Evolutionary conservation across 2,797 vertebrate species (phyloP).

Genomic region (Orientallactaga sibirica): DNA sequence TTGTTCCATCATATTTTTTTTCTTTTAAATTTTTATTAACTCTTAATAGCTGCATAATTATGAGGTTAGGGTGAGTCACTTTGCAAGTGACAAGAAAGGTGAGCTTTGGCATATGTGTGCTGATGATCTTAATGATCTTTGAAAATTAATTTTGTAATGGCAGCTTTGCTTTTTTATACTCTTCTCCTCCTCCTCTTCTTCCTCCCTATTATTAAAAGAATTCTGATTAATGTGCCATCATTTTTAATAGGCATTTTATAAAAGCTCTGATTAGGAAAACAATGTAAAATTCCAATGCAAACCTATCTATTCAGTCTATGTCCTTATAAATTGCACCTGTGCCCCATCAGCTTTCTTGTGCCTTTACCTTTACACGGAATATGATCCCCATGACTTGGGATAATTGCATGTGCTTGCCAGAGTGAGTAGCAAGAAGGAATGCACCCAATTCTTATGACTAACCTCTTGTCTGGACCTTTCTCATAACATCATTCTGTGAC

Average conservation of each 20-base stretch:
- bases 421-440: slow-evolving; percentile 83
- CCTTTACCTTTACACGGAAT: slow-evolving; percentile 74
- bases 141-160: background rate
- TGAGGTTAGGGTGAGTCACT: background rate
- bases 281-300: background rate
- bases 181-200: background rate
- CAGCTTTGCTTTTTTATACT: background rate
- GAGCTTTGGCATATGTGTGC: background rate
- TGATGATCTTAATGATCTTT: background rate
- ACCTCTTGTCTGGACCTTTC: background rate
- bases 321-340: background rate
- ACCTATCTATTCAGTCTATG: background rate
- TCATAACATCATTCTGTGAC: background rate
- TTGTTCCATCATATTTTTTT: background rate
- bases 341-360: slow-evolving; percentile 63
- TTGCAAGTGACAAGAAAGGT: background rate
- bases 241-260: background rate
- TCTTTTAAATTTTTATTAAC: background rate
- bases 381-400: slow-evolving; percentile 64
- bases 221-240: background rate
- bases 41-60: background rate
- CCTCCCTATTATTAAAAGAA: background rate
- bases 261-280: slow-evolving; percentile 1
- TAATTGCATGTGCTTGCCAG: slow-evolving; percentile 80
- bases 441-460: slow-evolving; percentile 81